phyloP scores from a whole-genome alignment of 2,113 vertebrate species.

The Mirounga angustirostris region DNA sequence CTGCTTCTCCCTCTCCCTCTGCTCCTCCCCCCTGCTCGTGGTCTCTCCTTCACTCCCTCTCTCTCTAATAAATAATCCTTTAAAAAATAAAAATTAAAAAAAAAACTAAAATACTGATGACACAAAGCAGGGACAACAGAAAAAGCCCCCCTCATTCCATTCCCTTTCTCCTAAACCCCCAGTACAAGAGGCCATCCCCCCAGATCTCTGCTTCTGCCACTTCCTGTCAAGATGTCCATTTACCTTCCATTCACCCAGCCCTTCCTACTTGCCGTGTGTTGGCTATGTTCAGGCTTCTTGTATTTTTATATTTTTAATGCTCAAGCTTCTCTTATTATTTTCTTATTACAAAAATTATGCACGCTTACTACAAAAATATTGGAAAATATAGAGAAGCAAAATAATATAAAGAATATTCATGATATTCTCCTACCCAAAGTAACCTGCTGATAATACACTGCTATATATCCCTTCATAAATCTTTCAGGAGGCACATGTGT shows the following conservation, averaged over 20 bases:
- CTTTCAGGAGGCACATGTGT: background rate
- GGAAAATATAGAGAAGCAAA: background rate
- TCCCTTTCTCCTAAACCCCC: background rate
- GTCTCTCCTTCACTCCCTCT: no score
- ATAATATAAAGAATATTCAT: background rate
- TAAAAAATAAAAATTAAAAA: no score
- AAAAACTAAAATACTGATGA: background rate
- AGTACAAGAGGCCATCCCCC: background rate
- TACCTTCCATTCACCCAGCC: background rate
- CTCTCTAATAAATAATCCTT: no score
- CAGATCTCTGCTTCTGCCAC: background rate
- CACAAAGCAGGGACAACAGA: background rate
- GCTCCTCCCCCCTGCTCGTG: no score
- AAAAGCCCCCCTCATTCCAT: background rate
- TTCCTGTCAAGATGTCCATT: background rate
- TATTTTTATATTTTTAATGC: background rate
- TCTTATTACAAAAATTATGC: background rate
- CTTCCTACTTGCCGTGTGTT: background rate
- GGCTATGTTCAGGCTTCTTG: background rate
- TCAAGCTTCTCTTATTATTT: background rate
- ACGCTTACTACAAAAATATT: background rate
- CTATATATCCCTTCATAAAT: background rate
- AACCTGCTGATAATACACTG: background rate
- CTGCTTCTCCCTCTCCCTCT: no score
- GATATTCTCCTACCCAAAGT: background rate